Percentiles rank a stretch among this genome's conserved stretches.
Evolutionary conservation across 2,888 invertebrate species (phyloP).

Genomic region (Anoplius nigerrimus): DNA sequence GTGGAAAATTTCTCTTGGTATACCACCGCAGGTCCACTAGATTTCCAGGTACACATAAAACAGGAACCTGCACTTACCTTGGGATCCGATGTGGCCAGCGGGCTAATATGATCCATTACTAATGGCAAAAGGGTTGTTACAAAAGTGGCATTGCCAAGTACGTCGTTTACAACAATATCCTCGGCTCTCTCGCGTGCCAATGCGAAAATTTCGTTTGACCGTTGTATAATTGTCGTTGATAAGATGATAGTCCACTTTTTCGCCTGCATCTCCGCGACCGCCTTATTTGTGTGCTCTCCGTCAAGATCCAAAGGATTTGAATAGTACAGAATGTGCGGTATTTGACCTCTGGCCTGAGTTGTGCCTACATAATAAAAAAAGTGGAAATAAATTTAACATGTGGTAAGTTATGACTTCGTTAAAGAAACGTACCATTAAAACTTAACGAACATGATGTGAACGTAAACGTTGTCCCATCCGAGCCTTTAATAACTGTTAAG

Average conservation of each 20-base stretch:
- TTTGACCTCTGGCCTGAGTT: constrained; percentile 94
- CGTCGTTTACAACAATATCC: constrained; percentile 77
- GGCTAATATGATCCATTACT: constrained; percentile 89
- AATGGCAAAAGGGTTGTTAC: constrained; percentile 89
- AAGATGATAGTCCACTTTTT: constrained; percentile 85
- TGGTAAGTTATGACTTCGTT: not conserved
- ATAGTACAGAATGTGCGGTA: constrained; percentile 94
- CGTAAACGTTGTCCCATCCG: constrained; percentile 93
- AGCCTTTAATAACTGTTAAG: constrained; percentile 89
- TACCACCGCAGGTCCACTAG: constrained; percentile 1
- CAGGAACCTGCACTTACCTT: constrained; percentile 78
- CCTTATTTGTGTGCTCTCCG: constrained; percentile 78
- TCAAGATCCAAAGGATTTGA: constrained; percentile 82
- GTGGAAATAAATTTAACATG: not conserved
- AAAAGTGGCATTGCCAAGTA: constrained; percentile 79
- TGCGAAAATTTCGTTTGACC: constrained; percentile 86
- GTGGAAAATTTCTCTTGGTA: not conserved
- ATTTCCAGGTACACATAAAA: not conserved
- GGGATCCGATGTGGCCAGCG: constrained; percentile 88
- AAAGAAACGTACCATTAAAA: constrained; percentile 83
- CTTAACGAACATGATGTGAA: constrained; percentile 94
- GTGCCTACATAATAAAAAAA: constrained; percentile 76
- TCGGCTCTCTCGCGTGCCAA: constrained; percentile 84
- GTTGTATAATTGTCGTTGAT: constrained; percentile 86
- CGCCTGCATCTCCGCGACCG: constrained; percentile 80